These are phyloP conservation scores for Lasioglossum morio DNA, from an alignment of 2,888 invertebrate species.

Conservation along the genomic window DNA sequence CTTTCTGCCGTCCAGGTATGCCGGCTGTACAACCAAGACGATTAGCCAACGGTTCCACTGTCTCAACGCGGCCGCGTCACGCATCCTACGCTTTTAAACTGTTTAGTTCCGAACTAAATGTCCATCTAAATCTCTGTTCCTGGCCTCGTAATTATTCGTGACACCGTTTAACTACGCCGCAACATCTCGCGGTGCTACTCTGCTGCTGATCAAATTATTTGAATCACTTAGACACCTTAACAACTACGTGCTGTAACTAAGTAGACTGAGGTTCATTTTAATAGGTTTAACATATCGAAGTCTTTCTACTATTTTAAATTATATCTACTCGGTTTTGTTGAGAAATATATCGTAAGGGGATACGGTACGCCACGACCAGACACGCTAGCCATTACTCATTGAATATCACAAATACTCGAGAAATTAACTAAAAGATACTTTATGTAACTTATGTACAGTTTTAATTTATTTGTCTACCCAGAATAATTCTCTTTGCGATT, in stretches of 20 bases:
- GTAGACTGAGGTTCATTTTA: neutral
- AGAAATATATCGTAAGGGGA: neutral
- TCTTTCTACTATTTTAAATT: too few relatives aligned
- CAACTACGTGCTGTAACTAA: neutral
- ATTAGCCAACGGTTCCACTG: constrained; percentile 70
- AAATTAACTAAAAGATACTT: neutral
- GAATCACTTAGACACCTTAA: neutral
- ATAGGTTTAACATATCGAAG: neutral
- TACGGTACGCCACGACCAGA: neutral
- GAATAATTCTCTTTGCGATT: neutral
- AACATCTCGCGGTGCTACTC: neutral
- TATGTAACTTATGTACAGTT: neutral
- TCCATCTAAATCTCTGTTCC: constrained; percentile 56
- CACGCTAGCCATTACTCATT: neutral
- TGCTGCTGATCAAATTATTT: neutral
- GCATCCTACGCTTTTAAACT: constrained; percentile 58
- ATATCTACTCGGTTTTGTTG: too few relatives aligned
- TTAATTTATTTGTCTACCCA: neutral
- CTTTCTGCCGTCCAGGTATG: constrained; percentile 68
- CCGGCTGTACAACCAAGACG: constrained; percentile 72
- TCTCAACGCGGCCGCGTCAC: constrained; percentile 51
- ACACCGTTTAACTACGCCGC: constrained; percentile 27
- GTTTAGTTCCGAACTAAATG: constrained; percentile 49
- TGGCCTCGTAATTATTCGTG: constrained; percentile 45
- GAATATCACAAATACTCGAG: neutral